A percentile compares a stretch with the other conserved stretches of the same genome.
These are phyloP conservation scores for Rafetus swinhoei DNA, from an alignment of 2,113 vertebrate species.

Conservation along the genomic window DNA sequence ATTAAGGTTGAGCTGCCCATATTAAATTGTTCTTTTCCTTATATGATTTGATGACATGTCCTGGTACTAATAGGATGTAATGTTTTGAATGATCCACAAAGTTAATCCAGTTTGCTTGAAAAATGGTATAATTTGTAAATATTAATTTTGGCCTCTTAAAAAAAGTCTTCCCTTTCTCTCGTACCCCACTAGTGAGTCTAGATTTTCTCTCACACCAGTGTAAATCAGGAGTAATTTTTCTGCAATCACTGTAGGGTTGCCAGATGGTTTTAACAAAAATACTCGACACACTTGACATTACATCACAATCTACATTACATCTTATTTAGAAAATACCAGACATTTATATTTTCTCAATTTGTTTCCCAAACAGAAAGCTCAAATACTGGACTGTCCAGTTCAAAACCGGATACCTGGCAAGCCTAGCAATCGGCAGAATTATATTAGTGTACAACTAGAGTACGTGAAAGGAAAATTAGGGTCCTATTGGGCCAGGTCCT, in stretches of 20 bases:
- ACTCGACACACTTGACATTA: too few species aligned
- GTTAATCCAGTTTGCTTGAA: conserved; percentile 1
- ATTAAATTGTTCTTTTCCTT: conserved; percentile 51
- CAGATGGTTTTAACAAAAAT: too few species aligned
- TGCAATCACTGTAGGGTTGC: too few species aligned
- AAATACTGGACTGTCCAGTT: too few species aligned
- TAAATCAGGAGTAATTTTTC: not conserved
- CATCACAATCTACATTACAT: too few species aligned
- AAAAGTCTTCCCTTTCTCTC: not conserved
- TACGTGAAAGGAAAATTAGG: not conserved
- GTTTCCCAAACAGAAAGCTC: too few species aligned
- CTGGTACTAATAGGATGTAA: conserved; percentile 24
- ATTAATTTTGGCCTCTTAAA: not conserved
- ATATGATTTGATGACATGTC: not conserved
- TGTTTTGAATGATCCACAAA: conserved; percentile 24
- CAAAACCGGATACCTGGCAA: too few species aligned
- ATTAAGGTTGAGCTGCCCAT: conserved; percentile 47
- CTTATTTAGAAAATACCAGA: too few species aligned
- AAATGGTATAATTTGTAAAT: not conserved
- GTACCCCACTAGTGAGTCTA: not conserved
- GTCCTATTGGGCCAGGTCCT: not conserved
- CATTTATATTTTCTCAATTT: too few species aligned
- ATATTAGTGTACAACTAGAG: not conserved
- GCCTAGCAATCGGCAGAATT: not conserved
- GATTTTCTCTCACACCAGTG: not conserved